Base-by-base conservation (phyloP, 2,888 invertebrate genomes). In the Nemoura dubitans region DNA sequence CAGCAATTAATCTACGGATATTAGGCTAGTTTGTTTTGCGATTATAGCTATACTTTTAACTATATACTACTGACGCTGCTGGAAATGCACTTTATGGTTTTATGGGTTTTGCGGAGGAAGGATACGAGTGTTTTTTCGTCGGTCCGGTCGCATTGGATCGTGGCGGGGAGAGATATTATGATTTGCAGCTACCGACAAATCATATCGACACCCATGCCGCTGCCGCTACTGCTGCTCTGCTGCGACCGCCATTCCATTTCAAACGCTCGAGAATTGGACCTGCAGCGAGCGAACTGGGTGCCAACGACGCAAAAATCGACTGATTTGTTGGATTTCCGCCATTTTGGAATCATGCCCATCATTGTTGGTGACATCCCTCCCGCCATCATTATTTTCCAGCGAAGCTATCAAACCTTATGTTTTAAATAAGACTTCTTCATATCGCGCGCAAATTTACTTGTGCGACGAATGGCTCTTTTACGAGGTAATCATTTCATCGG, bases 291-390 rank as follows among this genome's bases (percentile, higher is more conserved):
- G 59, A 83, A 25, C 26, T 36, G 26, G 43, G 59, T 84, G 76
- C 76, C 16, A 84, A 27, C 84, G 6, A 84, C 27, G 28, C 28
- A 84, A 27, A 84, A 43, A 76, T 84, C 84, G 43, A 28, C 84
- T 84, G 84, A 84, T 84, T 81, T 14, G 84, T 84, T 84, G 84
- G 76, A 28, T 25, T 25, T 26, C 43, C 76, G 76, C 76, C 84
- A 84, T 84, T 76, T 84, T 84, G 84, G 84, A 84, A 28, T n/a
- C 27, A 76, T 76, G 84, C 84, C 84, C 43, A 76, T 29, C 76
- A 59, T 59, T 59, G 59, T 21, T 21, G 14, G 59, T 21, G 59
- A 59, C 59, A 59, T 36, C 10, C n/a, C 59, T 59, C 59, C 59
- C 21, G 59, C 76, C 84, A 29, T 84, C 84, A 76, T 26, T 59